A percentile compares a stretch with the other conserved stretches of the same genome.
phyloP scores from a whole-genome alignment of 2,888 invertebrate species.

The Eupithecia dodoneata region DNA sequence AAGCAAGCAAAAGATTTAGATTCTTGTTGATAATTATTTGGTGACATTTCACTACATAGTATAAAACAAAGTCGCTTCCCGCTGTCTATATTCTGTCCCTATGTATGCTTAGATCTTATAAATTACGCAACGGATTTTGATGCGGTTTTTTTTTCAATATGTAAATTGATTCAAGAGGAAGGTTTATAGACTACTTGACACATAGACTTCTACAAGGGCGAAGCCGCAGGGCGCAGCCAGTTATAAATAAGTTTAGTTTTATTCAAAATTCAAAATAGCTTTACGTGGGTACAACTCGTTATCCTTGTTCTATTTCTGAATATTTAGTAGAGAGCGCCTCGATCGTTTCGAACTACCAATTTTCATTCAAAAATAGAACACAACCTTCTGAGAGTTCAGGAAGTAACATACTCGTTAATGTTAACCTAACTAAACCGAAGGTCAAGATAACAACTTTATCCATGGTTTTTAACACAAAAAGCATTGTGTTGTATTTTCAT shows the following conservation, averaged over 20 bases:
- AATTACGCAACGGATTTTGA: no score
- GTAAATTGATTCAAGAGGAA: no score
- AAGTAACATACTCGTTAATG: not conserved
- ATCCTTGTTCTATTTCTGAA: not conserved
- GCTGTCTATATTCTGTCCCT: no score
- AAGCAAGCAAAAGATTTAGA: not conserved
- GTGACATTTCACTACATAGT: not conserved
- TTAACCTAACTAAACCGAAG: not conserved
- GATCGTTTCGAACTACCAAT: not conserved
- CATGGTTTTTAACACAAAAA: not conserved
- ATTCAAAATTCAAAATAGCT: no score
- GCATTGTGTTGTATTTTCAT: not conserved
- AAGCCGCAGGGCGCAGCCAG: no score
- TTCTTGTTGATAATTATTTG: not conserved
- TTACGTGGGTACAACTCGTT: not conserved
- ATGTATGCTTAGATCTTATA: no score
- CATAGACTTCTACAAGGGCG: no score
- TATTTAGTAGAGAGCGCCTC: not conserved
- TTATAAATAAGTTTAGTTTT: no score
- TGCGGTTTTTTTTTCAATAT: no score
- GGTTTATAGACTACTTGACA: no score
- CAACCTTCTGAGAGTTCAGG: not conserved
- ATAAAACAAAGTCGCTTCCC: no score
- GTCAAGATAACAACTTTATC: not conserved
- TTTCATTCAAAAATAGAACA: constrained; percentile 7